phyloP scores from a whole-genome alignment of 1,140 invertebrate genomes.

The Achatina immaculata region DNA sequence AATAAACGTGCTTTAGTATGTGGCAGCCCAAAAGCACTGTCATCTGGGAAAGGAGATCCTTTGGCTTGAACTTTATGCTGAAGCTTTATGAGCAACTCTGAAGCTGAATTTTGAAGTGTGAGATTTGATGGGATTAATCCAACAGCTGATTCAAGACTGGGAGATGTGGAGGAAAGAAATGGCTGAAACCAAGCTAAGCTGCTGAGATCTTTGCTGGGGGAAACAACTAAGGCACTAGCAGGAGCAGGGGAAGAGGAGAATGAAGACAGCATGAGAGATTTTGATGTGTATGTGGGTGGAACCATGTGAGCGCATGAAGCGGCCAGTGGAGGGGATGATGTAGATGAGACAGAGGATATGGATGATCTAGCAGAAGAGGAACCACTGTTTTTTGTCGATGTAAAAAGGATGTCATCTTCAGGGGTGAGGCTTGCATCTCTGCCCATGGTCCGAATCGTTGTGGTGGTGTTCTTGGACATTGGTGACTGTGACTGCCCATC shows the following conservation, averaged over 20 bases:
- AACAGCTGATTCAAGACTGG: conserved; percentile 46
- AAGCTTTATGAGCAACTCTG: conserved; percentile 67
- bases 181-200: conserved; percentile 53
- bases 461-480: neutral
- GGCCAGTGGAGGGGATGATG: neutral
- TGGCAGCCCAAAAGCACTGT: conserved; percentile 9
- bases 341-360: neutral
- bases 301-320: neutral
- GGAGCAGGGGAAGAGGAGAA: neutral
- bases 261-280: neutral
- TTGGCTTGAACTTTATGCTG: conserved; percentile 69
- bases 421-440: neutral
- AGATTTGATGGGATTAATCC: conserved; percentile 28
- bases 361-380: neutral
- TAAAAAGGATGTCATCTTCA: neutral
- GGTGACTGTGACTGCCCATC: conserved; percentile 42
- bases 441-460: neutral
- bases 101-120: conserved; percentile 65
- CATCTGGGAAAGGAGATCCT: neutral
- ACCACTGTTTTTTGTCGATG: neutral
- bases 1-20: neutral
- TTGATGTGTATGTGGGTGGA: neutral
- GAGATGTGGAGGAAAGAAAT: conserved; percentile 42
- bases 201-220: conserved; percentile 28
- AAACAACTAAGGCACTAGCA: conserved; percentile 40